Conservation (phyloP, 2,888 invertebrate species). For the Anthoptus insignis region DNA sequence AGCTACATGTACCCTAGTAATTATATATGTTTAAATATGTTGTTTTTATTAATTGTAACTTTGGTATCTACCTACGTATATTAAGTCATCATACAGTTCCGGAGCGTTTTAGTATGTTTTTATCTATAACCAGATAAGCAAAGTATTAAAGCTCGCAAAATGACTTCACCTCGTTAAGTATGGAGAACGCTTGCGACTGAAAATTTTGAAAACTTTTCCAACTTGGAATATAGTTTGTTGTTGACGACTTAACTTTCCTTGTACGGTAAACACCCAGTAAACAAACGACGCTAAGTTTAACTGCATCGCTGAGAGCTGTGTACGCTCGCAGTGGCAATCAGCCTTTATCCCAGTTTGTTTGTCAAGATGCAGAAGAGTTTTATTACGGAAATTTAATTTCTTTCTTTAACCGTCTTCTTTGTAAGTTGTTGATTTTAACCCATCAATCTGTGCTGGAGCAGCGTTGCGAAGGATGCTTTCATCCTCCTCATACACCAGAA, state of each 20-base stretch:
- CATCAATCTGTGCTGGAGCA: no score
- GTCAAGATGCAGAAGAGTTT: neutral
- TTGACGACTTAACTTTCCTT: constrained; percentile 14
- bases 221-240: neutral
- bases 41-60: no score
- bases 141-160: neutral
- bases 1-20: no score
- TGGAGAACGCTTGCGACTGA: neutral
- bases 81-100: no score
- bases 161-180: neutral
- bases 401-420: no score
- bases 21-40: no score
- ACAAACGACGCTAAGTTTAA: constrained; percentile 12
- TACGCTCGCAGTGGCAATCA: neutral
- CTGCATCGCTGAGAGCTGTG: constrained; percentile 2
- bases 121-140: neutral
- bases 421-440: no score
- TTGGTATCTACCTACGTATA: no score
- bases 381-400: no score
- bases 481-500: no score
- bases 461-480: no score
- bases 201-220: constrained; percentile 2
- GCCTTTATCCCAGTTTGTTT: neutral
- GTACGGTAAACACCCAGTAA: constrained; percentile 9
- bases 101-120: no score